Base-by-base conservation (phyloP, 2,797 vertebrate genomes). In the Anomalospiza imberbis region DNA sequence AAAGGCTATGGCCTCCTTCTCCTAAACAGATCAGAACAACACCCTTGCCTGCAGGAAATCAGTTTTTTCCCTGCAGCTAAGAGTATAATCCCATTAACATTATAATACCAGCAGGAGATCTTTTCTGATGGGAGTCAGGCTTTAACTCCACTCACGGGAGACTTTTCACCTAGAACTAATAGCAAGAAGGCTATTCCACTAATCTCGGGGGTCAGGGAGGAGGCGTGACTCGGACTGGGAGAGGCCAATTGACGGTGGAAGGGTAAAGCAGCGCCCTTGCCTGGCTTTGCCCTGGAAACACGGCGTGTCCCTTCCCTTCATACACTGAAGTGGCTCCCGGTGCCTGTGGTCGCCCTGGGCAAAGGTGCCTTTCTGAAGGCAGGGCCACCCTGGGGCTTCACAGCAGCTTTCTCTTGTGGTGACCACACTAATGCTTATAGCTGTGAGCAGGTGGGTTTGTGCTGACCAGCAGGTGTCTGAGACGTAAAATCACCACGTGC, bases 391-490 rank as follows among this genome's bases (percentile, higher is more conserved):
- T 2, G 10, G 53, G 12, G 24, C 53, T 29, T 28, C 51, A 28
- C 34, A 48, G 34, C 44, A 80, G 34, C 54, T 24, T 12, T 21
- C 20, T 62, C 57, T 45, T 17, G 48, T 17, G 29, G n/a, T 57
- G 55, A 26, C 15, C 38, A 4, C 65, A 12, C 5, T 13, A 13
- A 16, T 0, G 2, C n/a, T 53, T 10, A 7, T 0, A 50, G 61
- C 50, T 45, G 32, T 5, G 7, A 1, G 5, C 63, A 36, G 45
- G 66, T 47, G 67, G 26, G 4, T 51, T 55, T 68, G 28, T 66
- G 62, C 72, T 0, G 3, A 19, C 6, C 36, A 36, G 19, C 29
- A 12, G 0, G 0, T 25, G 0, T 38, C 24, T 11, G 31, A 65
- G 72, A 61, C 26, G 12, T 28, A 38, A 72, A 81, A 75, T 25